Conservation (phyloP, 2,113 vertebrate species). For the Burhinus bistriatus region DNA sequence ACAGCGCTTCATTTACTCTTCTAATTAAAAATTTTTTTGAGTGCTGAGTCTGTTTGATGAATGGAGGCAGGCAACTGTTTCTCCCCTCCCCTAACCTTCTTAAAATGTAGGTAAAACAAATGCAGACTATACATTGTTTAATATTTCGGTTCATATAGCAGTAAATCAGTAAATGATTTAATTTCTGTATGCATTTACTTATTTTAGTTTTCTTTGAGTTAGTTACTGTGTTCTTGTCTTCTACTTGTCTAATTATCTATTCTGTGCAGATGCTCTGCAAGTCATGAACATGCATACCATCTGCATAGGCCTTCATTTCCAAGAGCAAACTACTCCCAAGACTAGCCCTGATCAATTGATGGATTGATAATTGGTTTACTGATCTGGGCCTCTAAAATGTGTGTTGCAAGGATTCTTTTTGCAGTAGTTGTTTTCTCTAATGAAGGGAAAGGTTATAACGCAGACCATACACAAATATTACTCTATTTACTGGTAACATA, state of each 20-base stretch:
- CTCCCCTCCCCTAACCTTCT: not conserved
- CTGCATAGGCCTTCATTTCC: slow-evolving; percentile 33
- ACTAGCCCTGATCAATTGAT: slow-evolving; percentile 54
- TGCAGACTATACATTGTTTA: not conserved
- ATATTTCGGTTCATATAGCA: not conserved
- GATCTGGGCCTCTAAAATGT: not conserved
- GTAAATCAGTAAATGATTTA: not conserved
- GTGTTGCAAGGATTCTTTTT: not conserved
- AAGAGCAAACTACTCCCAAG: slow-evolving; percentile 56
- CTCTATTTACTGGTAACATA: not conserved
- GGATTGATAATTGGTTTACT: slow-evolving; percentile 40
- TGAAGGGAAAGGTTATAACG: not conserved
- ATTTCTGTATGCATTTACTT: not conserved
- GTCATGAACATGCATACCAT: slow-evolving; percentile 19
- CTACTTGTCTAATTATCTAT: slow-evolving; percentile 49
- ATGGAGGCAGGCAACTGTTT: not conserved
- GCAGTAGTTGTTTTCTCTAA: not conserved
- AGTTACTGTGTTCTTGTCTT: not conserved
- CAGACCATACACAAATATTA: not conserved
- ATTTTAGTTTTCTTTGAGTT: not conserved
- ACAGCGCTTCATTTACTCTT: not conserved
- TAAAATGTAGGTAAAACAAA: not conserved
- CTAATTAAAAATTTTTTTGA: not conserved
- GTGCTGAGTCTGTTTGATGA: not conserved
- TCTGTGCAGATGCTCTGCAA: slow-evolving; percentile 57